Base-by-base conservation (phyloP, 2,888 invertebrate genomes). In the Cantharis lateralis region DNA sequence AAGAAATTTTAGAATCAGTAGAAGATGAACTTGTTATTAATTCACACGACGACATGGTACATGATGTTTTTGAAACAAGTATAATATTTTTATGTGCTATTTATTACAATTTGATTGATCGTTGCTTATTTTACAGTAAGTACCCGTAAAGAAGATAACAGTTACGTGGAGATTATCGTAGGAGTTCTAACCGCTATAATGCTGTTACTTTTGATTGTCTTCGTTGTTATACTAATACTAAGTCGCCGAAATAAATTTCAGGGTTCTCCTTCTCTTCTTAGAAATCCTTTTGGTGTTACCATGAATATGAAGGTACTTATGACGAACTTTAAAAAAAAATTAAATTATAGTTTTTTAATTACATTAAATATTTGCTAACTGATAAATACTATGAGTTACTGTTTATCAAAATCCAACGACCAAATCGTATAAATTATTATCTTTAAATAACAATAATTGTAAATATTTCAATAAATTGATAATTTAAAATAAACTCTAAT, bases 281-380 rank as follows among this genome's bases (percentile, higher is more conserved):
- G 91, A 81, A 91, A 92, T 86, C 91, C 91, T 71, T 92, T 92
- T 81, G 91, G 91, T 74, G 92, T 93, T 74, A 91, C 91, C 78
- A 91, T 93, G 79, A 93, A 93, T 86, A 92, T 93, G 91, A 93
- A 93, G 89, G 93, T 91, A n/a, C n/a, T n/a, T n/a, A 24, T 24
- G 87, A 84, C 15, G 7, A 48, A n/a, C 1, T 48, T n/a, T 48
- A 24, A 24, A n/a, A 32, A n/a, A n/a, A 7, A 48, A 11, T 48
- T 48, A n/a, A 1, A 13, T n/a, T n/a, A n/a, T 48, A 11, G 4
- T 13, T 32, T 13, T 32, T 9, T 24, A 24, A 24, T 24, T 24
- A 24, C 0, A 24, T 24, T 24, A 24, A 28, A 28, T 11, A 10
- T 2, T 28, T 10, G 28, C 28, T 28, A 10, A 28, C 11, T 32